Conservation (phyloP, 2,888 invertebrate species). For the Pristionchus exspectatus region DNA sequence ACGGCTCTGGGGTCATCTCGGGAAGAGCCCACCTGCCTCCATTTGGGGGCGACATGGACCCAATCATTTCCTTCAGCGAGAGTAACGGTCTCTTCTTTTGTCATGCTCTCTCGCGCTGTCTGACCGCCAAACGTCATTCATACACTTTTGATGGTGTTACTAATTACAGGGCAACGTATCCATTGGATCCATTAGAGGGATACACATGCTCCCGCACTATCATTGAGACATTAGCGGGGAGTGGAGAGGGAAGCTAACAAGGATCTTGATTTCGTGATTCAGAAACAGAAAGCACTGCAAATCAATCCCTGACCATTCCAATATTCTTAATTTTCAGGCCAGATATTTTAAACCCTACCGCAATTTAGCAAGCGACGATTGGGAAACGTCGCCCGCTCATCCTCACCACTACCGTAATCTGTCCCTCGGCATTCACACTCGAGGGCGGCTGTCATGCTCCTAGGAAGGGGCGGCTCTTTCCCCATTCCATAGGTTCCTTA, state of each 20-base stretch:
- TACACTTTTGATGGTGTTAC: slow-evolving; percentile 28
- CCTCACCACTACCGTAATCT: slow-evolving; percentile 30
- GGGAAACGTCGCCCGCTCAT: neutral
- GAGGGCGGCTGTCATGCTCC: slow-evolving; percentile 19
- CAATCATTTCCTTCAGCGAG: slow-evolving; percentile 1
- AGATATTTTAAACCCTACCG: too few species aligned
- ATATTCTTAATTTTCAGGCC: too few species aligned
- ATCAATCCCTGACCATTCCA: too few species aligned
- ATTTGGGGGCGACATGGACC: slow-evolving; percentile 29
- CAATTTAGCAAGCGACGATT: neutral
- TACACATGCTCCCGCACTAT: slow-evolving; percentile 11
- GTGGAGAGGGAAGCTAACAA: neutral
- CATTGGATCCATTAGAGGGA: neutral
- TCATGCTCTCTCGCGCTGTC: neutral
- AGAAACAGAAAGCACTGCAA: too few species aligned
- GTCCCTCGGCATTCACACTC: neutral
- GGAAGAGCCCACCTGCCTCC: slow-evolving; percentile 40
- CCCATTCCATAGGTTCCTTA: neutral
- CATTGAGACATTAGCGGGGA: slow-evolving; percentile 3
- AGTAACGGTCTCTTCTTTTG: neutral
- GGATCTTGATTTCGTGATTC: too few species aligned
- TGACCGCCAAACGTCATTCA: neutral
- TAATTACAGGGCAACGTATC: slow-evolving; percentile 21
- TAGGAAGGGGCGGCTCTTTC: neutral
- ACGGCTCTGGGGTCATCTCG: neutral